These are phyloP conservation scores for Pampus argenteus DNA, from an alignment of 2,797 vertebrate genomes.

Conservation along the genomic window DNA sequence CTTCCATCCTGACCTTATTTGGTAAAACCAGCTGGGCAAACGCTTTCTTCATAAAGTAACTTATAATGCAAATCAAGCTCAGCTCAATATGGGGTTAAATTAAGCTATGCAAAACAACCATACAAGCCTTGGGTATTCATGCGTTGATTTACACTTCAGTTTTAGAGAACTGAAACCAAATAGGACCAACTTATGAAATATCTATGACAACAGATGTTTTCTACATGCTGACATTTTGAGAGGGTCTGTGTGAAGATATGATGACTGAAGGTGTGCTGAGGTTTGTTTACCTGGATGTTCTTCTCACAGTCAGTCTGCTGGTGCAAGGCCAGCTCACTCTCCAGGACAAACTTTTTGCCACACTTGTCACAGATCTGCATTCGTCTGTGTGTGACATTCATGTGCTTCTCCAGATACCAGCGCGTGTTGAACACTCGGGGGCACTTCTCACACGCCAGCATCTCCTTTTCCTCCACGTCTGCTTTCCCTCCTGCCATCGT, in stretches of 20 bases:
- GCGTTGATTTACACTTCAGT: constrained; percentile 1
- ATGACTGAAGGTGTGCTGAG: not conserved
- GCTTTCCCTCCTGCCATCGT: constrained; percentile 77
- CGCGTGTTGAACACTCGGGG: constrained; percentile 98
- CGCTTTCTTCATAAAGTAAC: not conserved
- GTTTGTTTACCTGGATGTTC: constrained; percentile 95
- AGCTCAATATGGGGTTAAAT: constrained; percentile 18
- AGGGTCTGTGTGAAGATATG: not conserved
- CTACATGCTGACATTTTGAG: not conserved
- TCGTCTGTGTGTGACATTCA: constrained; percentile 97
- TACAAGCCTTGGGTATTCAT: constrained; percentile 20
- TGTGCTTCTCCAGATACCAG: constrained; percentile 99
- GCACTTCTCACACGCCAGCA: constrained; percentile 97
- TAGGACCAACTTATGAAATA: not conserved
- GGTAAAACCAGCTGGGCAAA: not conserved
- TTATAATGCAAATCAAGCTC: constrained; percentile 23
- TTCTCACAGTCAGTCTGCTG: constrained; percentile 99
- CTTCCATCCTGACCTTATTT: not conserved
- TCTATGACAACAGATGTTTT: not conserved
- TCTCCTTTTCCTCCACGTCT: constrained; percentile 93
- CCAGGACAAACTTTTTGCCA: constrained; percentile 98
- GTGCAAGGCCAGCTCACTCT: constrained; percentile 98
- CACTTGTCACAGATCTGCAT: constrained; percentile 99
- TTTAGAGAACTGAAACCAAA: constrained; percentile 46
- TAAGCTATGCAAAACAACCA: constrained; percentile 26